phyloP scores from a whole-genome alignment of 2,888 invertebrate species.

The Scotopteryx bipunctaria region DNA sequence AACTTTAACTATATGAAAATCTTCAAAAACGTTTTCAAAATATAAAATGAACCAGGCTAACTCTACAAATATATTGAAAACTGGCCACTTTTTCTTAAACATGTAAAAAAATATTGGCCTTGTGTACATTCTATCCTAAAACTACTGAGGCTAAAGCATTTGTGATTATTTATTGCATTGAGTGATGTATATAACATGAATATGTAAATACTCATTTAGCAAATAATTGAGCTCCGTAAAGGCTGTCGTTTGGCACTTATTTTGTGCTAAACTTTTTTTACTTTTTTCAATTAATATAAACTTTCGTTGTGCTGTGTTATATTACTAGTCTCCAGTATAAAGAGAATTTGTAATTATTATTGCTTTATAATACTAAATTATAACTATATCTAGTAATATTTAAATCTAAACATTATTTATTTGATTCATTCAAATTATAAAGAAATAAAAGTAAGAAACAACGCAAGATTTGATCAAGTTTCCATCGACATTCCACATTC shows the following conservation, averaged over 20 bases:
- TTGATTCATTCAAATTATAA: too few relatives aligned
- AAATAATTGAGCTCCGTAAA: background rate
- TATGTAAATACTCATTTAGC: background rate
- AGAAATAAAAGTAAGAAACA: too few relatives aligned
- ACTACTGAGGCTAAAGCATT: conserved; percentile 13
- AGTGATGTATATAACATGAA: conserved; percentile 16
- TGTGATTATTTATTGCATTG: conserved; percentile 23
- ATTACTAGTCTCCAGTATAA: too few relatives aligned
- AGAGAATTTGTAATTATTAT: too few relatives aligned
- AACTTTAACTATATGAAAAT: background rate
- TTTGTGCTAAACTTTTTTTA: too few relatives aligned
- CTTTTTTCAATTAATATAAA: too few relatives aligned
- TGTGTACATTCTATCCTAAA: conserved; percentile 14
- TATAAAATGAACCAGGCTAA: conserved; percentile 15
- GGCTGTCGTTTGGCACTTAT: background rate
- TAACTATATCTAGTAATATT: too few relatives aligned
- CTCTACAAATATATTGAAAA: conserved; percentile 22
- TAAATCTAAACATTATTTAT: too few relatives aligned
- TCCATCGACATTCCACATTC: background rate
- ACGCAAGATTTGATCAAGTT: background rate
- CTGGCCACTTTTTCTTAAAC: conserved; percentile 2
- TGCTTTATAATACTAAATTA: too few relatives aligned
- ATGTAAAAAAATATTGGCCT: conserved; percentile 18
- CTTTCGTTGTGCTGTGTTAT: too few relatives aligned
- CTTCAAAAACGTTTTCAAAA: conserved; percentile 4